Evolutionary conservation across 2,888 invertebrate species (phyloP).

Genomic region (Synergus itoensis): DNA sequence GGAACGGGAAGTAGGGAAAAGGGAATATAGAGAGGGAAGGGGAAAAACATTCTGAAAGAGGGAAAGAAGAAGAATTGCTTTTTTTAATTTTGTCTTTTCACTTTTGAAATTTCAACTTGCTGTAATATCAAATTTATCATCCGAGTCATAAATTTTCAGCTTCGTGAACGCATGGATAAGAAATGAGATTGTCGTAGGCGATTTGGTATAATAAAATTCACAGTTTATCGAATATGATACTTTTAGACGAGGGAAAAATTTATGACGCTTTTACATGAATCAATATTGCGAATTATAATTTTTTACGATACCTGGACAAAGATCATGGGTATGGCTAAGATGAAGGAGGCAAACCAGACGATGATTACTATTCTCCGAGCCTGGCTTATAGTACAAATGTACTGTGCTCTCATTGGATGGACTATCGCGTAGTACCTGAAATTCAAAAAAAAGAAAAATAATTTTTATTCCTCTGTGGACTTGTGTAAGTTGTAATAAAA

Average conservation of each 20-base stretch:
- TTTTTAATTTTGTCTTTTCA: neutral
- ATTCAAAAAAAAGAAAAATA: constrained; percentile 52
- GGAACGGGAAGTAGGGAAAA: too few relatives aligned
- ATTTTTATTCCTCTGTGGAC: constrained; percentile 1
- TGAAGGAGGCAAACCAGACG: constrained; percentile 82
- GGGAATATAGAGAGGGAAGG: too few relatives aligned
- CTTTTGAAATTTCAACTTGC: neutral
- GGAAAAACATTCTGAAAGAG: neutral
- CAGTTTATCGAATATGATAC: neutral
- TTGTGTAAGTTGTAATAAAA: neutral
- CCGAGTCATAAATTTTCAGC: neutral
- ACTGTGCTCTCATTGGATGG: constrained; percentile 85
- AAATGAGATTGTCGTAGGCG: neutral
- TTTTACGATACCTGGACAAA: constrained; percentile 80
- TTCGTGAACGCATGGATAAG: neutral
- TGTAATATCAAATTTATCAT: neutral
- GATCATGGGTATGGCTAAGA: constrained; percentile 82
- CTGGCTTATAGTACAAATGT: constrained; percentile 84
- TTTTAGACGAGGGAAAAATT: neutral
- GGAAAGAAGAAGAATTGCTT: neutral
- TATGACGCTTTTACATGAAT: neutral
- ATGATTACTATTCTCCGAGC: constrained; percentile 82
- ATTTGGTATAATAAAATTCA: neutral
- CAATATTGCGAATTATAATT: neutral
- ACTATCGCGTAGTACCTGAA: constrained; percentile 85